A percentile compares a stretch with the other conserved stretches of the same genome.
Evolutionary conservation across 2,797 vertebrate genomes (phyloP).

Genomic region (Cossypha caffra): DNA sequence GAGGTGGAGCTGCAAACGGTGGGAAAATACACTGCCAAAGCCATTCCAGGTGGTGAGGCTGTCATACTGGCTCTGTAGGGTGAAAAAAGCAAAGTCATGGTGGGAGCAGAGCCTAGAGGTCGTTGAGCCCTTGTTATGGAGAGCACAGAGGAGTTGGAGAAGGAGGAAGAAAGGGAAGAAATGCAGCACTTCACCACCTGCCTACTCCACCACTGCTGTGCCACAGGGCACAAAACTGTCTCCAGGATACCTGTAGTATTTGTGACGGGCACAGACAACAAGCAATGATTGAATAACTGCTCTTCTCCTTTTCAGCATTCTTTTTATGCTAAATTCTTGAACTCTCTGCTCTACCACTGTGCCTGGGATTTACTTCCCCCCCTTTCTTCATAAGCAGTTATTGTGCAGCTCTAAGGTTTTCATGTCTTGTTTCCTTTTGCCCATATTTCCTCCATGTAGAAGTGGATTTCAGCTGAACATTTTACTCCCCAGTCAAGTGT

Average conservation of each 20-base stretch:
- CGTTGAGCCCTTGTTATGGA: background rate
- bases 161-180: background rate
- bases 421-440: background rate
- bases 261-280: fast-evolving
- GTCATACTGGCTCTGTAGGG: background rate
- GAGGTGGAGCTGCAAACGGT: background rate
- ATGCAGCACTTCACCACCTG: background rate
- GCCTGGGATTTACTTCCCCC: background rate
- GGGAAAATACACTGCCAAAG: background rate
- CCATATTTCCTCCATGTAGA: background rate
- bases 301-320: background rate
- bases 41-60: background rate
- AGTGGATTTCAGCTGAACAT: background rate
- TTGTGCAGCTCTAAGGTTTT: background rate
- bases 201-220: fast-evolving
- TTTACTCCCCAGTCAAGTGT: background rate
- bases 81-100: background rate
- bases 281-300: background rate
- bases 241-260: background rate
- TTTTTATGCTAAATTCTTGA: background rate
- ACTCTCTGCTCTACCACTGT: background rate
- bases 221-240: fast-evolving
- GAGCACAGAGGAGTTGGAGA: background rate
- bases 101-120: background rate
- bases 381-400: background rate